Conservation (phyloP, 2,888 invertebrate genomes). For the Ormyrus thymus region DNA sequence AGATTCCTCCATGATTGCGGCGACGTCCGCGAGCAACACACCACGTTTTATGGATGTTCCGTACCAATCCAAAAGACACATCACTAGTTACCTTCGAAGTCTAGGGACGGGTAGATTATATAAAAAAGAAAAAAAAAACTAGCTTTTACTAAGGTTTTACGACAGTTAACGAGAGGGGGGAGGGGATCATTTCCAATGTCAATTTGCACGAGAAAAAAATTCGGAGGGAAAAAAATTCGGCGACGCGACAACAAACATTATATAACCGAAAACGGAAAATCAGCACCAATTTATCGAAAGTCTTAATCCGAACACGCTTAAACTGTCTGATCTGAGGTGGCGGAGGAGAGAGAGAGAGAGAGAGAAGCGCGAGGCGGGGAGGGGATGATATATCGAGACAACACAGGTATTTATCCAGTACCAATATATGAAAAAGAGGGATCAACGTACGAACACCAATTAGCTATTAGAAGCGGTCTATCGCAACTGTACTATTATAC, state of each 20-base stretch:
- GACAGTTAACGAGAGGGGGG: background rate
- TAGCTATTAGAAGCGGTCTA: conserved; percentile 73
- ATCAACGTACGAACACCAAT: conserved; percentile 75
- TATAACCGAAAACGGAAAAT: background rate
- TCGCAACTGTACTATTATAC: conserved; percentile 65
- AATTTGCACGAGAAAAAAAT: conserved; percentile 46
- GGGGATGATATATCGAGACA: conserved; percentile 28
- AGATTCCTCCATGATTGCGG: conserved; percentile 42
- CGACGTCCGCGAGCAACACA: conserved; percentile 13
- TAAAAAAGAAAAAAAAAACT: background rate
- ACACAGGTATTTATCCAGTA: conserved; percentile 61
- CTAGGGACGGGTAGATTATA: conserved; percentile 17
- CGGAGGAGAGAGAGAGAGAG: too few species aligned
- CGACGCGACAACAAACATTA: background rate
- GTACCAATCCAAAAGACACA: conserved; percentile 53
- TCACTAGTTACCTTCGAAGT: conserved; percentile 41
- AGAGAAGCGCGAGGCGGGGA: background rate
- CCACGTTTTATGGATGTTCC: conserved; percentile 45
- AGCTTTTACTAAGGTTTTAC: conserved; percentile 27
- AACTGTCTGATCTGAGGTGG: background rate
- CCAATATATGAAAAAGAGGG: conserved; percentile 72
- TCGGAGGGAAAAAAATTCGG: conserved; percentile 17
- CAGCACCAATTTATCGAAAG: conserved; percentile 20
- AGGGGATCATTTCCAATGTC: conserved; percentile 38
- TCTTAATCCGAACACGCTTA: conserved; percentile 6